Evolutionary conservation across 2,888 invertebrate species (phyloP).

Genomic region (Drymonia ruficornis): DNA sequence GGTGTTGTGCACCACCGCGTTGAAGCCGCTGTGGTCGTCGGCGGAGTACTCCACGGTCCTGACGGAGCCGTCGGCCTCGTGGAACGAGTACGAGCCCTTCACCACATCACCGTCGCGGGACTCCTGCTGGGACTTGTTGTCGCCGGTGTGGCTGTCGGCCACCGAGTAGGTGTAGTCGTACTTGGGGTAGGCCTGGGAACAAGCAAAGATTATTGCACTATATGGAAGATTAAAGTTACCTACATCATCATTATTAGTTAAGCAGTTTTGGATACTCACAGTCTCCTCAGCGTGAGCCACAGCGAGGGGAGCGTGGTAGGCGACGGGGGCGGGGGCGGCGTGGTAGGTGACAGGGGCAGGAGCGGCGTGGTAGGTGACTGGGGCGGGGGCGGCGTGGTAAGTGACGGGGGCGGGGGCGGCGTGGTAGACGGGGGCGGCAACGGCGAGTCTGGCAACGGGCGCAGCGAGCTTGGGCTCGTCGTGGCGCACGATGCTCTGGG

Average conservation of each 20-base stretch:
- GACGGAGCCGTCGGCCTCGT: constrained; percentile 79
- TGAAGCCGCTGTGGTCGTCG: constrained; percentile 72
- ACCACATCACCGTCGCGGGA: constrained; percentile 81
- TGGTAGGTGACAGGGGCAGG: constrained; percentile 21
- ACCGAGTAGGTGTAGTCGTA: constrained; percentile 77
- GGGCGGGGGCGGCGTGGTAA: neutral
- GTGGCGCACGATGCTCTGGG: constrained; percentile 58
- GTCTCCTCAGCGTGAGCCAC: constrained; percentile 44
- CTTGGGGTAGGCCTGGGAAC: constrained; percentile 66
- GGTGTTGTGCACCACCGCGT: constrained; percentile 55
- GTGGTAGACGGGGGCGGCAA: constrained; percentile 31
- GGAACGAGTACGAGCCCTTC: constrained; percentile 81
- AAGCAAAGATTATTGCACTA: neutral
- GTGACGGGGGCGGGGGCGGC: constrained; percentile 22
- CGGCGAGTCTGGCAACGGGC: constrained; percentile 36
- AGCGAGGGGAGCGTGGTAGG: constrained; percentile 38
- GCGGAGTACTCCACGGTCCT: constrained; percentile 80
- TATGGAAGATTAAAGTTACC: neutral
- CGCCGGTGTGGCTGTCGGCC: constrained; percentile 75
- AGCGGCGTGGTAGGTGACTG: constrained; percentile 24
- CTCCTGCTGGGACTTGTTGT: constrained; percentile 78
- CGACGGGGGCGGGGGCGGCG: constrained; percentile 29
- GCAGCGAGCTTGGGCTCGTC: constrained; percentile 47
- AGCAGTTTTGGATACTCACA: constrained; percentile 31
- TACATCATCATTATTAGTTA: neutral